Conservation (phyloP, 2,888 invertebrate species). For the Rhamnusium bicolor region DNA sequence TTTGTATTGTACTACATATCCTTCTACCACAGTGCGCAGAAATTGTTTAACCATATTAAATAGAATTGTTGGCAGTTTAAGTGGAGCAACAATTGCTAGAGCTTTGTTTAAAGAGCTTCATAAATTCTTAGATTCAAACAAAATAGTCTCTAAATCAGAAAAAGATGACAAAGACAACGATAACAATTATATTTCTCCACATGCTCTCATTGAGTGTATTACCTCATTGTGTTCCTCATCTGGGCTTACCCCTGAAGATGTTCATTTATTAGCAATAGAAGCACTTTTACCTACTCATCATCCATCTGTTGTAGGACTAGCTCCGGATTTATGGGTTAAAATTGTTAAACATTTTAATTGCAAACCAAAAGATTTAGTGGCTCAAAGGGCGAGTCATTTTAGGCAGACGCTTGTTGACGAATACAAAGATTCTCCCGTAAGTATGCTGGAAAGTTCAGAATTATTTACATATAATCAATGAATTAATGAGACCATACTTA, state of each 20-base stretch:
- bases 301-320: conserved; percentile 76
- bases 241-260: conserved; percentile 71
- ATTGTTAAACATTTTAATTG: conserved; percentile 76
- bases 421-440: conserved; percentile 62
- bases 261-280: conserved; percentile 77
- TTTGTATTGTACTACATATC: conserved; percentile 77
- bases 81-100: conserved; percentile 76
- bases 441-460: conserved; percentile 14
- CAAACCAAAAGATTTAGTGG: conserved; percentile 76
- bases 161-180: conserved; percentile 66
- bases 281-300: conserved; percentile 84
- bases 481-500: no score
- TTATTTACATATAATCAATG: no score
- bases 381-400: conserved; percentile 74
- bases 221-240: conserved; percentile 68
- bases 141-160: conserved; percentile 68
- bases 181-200: conserved; percentile 73
- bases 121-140: conserved; percentile 78
- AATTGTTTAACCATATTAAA: conserved; percentile 77
- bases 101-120: conserved; percentile 79
- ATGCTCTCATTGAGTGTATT: conserved; percentile 69
- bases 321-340: conserved; percentile 80
- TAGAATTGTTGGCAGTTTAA: conserved; percentile 74
- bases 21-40: conserved; percentile 76
- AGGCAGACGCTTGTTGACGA: conserved; percentile 77